A percentile compares a stretch with the other conserved stretches of the same genome.
phyloP scores from a whole-genome alignment of 2,888 invertebrate genomes.

The Amblyteles armatorius region DNA sequence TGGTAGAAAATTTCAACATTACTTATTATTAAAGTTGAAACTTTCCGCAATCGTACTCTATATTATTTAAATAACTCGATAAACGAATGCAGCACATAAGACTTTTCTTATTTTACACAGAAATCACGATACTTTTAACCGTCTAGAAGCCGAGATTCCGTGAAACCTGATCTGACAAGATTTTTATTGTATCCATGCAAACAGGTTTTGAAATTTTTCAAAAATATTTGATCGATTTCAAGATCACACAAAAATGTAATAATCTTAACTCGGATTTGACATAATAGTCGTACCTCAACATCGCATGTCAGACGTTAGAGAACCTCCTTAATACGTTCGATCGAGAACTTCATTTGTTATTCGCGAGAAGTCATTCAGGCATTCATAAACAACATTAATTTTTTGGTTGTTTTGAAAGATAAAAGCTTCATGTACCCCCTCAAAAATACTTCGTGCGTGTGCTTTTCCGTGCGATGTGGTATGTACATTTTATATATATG shows the following conservation, averaged over 20 bases:
- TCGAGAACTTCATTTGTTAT: not conserved
- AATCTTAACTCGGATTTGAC: not conserved
- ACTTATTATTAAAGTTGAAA: not conserved
- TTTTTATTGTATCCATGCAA: not conserved
- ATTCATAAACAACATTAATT: not conserved
- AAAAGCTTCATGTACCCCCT: slow-evolving; percentile 6
- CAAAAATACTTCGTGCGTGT: slow-evolving; percentile 14
- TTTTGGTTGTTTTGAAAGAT: not conserved
- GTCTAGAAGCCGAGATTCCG: not conserved
- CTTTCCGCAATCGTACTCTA: not conserved
- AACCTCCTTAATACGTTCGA: not conserved
- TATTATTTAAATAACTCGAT: not conserved
- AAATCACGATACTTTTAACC: not conserved
- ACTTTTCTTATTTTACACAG: not conserved
- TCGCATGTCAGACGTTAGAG: not conserved
- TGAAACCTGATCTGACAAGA: too few species aligned
- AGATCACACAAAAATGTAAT: not conserved
- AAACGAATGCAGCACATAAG: not conserved
- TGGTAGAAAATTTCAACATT: too few species aligned
- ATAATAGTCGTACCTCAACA: not conserved
- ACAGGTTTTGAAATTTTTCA: not conserved
- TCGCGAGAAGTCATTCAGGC: not conserved
- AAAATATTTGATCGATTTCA: not conserved
- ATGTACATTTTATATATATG: slow-evolving; percentile 11
- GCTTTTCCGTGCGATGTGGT: slow-evolving; percentile 69